Conservation (phyloP, 1,140 invertebrate species). For the Acyrthosiphon pisum region DNA sequence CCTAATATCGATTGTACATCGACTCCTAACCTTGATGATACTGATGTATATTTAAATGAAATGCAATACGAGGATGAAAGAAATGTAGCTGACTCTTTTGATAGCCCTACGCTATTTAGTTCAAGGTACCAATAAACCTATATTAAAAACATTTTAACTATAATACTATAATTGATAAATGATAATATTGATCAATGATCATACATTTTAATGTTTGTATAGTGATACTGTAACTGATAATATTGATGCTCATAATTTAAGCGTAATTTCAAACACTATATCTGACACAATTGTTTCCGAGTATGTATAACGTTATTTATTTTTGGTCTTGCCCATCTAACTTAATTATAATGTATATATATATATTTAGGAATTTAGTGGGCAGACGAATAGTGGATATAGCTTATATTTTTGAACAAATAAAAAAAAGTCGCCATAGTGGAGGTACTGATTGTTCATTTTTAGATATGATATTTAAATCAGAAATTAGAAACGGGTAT, state of each 20-base stretch:
- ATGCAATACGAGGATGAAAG: too few species aligned
- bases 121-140: too few species aligned
- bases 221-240: too few species aligned
- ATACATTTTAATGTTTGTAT: neutral
- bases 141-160: too few species aligned
- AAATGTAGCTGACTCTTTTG: too few species aligned
- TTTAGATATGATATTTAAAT: neutral
- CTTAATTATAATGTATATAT: neutral
- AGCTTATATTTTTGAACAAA: neutral
- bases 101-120: too few species aligned
- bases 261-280: neutral
- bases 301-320: neutral
- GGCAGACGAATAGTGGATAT: slow-evolving; percentile 15
- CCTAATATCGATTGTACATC: too few species aligned
- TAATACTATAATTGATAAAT: too few species aligned
- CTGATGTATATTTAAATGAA: too few species aligned
- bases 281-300: neutral
- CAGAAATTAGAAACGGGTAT: neutral
- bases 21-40: too few species aligned
- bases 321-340: neutral
- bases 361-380: neutral
- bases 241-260: neutral
- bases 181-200: too few species aligned
- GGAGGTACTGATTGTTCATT: neutral
- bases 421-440: neutral